These are phyloP conservation scores for Odontamblyopus rebecca DNA, from an alignment of 2,797 vertebrate species.

Conservation along the genomic window DNA sequence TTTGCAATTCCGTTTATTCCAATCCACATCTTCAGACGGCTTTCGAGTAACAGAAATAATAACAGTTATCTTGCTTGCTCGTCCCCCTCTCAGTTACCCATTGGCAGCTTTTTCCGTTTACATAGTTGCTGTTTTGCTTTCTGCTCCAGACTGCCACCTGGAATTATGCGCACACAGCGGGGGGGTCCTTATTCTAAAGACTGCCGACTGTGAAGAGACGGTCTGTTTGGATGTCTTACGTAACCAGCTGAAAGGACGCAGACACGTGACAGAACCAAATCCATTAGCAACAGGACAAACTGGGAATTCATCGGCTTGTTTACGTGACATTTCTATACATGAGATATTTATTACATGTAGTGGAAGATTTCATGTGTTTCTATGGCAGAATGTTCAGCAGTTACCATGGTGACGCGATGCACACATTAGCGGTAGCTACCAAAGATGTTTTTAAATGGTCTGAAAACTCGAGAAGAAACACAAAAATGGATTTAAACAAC, in stretches of 20 bases:
- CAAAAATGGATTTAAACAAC: too few relatives aligned
- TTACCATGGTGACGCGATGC: too few relatives aligned
- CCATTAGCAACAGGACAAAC: conserved; percentile 48
- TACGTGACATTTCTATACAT: conserved; percentile 52
- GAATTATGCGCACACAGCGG: conserved; percentile 31
- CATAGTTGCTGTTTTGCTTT: conserved; percentile 53
- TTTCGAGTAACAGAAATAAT: neutral
- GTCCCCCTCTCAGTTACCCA: conserved; percentile 35
- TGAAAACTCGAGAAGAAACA: too few relatives aligned
- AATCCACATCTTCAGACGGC: neutral
- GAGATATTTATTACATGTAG: conserved; percentile 61
- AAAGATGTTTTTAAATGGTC: too few relatives aligned
- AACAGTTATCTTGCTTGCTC: neutral
- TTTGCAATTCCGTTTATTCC: neutral
- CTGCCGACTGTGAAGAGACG: conserved; percentile 19
- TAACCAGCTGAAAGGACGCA: conserved; percentile 33
- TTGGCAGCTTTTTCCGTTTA: conserved; percentile 40
- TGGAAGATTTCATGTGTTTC: conserved; percentile 14
- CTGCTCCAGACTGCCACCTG: conserved; percentile 26
- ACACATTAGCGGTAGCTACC: too few relatives aligned
- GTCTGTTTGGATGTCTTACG: conserved; percentile 38
- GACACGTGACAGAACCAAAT: conserved; percentile 30
- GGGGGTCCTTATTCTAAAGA: conserved; percentile 20
- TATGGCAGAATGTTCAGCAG: too few relatives aligned
- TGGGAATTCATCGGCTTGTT: conserved; percentile 40